Base-by-base conservation (phyloP, 1,140 invertebrate species). In the Drosophila leontia region DNA sequence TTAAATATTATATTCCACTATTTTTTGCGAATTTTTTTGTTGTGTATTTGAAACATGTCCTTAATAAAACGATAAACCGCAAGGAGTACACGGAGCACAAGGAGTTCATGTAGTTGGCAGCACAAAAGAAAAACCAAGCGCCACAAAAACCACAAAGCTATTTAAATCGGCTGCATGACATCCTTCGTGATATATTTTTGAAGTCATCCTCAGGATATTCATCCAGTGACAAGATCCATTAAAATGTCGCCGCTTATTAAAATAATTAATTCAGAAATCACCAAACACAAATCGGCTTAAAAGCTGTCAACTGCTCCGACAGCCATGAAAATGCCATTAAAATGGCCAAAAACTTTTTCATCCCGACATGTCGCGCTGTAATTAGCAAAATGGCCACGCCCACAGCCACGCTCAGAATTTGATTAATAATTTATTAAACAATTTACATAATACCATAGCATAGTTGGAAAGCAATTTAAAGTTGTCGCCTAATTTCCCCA, bases 221-320 rank as follows among this genome's bases (percentile, higher is more conserved):
- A 42, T 44, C 26, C 34, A 15, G 53, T 39, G 53, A 56, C 53
- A 56, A 37, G 48, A 47, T 80, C 80, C 83, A 83, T 87, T 87
- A 80, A 87, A 87, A 83, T 80, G 83, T 74, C 79, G 29, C 51
- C 44, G 68, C 63, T 67, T 83, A 87, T 87, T 83, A 83, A 63
- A 83, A 80, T 83, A 83, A 83, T 87, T 87, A 87, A 87, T 88
- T 80, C 68, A 77, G 42, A 71, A 80, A 88, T 45, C 74, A 51
- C 71, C 61, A 58, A 68, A 65, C 60, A 55, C 59, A 87, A 86
- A 86, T 82, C 84, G 83, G 80, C 84, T 88, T 86, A 83, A 87
- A 82, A 82, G 75, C 78, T 78, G 74, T 70, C 75, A 83, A 79
- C 78, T 72, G 61, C 61, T 59, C 63, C 60, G 75, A 78, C 70